Percentiles rank a stretch among this genome's conserved stretches.
phyloP scores from a whole-genome alignment of 1,140 invertebrate species.

The Drosophila bipectinata region DNA sequence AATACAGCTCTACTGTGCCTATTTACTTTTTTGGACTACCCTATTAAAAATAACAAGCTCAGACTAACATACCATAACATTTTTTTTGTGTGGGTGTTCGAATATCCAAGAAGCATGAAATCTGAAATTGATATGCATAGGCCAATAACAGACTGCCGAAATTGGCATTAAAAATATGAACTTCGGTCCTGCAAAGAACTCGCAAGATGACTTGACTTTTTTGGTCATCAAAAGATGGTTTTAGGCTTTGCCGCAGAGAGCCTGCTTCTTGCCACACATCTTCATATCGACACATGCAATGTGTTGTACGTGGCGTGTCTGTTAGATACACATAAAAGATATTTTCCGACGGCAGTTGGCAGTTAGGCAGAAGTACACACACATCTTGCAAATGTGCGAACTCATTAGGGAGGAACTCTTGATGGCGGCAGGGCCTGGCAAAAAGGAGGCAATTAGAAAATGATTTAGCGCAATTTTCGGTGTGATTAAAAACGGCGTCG shows the following conservation, averaged over 20 bases:
- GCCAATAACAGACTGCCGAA: not conserved
- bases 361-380: constrained; percentile 32
- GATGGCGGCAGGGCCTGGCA: constrained; percentile 8
- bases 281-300: constrained; percentile 49
- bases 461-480: constrained; percentile 71
- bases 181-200: constrained; percentile 24
- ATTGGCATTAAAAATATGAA: constrained; percentile 4
- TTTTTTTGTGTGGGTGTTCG: not conserved
- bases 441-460: constrained; percentile 69
- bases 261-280: not conserved
- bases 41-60: too few relatives aligned
- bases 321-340: constrained; percentile 43
- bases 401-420: constrained; percentile 51
- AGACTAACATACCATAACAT: not conserved
- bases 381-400: constrained; percentile 67
- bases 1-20: too few relatives aligned
- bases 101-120: not conserved
- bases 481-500: constrained; percentile 62
- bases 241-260: not conserved
- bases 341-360: constrained; percentile 27
- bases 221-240: constrained; percentile 2
- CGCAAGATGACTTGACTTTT: constrained; percentile 12
- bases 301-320: constrained; percentile 26
- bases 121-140: constrained; percentile 2
- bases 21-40: too few relatives aligned